A percentile compares a stretch with the other conserved stretches of the same genome.
Evolutionary conservation across 2,888 invertebrate genomes (phyloP).

Genomic region (Torymus tubicola): DNA sequence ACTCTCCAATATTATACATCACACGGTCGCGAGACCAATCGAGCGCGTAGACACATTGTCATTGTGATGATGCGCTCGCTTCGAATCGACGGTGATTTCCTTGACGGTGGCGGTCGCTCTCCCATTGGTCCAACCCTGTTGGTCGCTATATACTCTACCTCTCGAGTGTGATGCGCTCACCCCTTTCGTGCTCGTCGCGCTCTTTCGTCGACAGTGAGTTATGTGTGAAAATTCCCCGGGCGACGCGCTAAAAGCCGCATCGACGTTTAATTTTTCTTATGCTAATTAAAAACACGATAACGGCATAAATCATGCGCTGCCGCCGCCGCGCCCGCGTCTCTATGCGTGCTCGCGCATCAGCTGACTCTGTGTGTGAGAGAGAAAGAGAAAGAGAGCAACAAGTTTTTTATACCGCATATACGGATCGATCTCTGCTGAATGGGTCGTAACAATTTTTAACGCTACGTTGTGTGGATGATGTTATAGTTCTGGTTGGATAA

Average conservation of each 20-base stretch:
- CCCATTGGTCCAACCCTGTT: slow-evolving; percentile 18
- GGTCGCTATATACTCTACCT: neutral
- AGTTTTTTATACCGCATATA: slow-evolving; percentile 33
- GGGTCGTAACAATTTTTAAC: too few species aligned
- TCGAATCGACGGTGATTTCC: slow-evolving; percentile 49
- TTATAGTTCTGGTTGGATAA: too few species aligned
- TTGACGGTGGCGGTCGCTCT: slow-evolving; percentile 12
- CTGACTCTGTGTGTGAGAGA: neutral
- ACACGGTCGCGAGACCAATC: neutral
- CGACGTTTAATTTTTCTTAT: slow-evolving; percentile 56
- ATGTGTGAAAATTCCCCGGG: slow-evolving; percentile 58
- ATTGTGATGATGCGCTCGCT: slow-evolving; percentile 44
- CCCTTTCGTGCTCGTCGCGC: slow-evolving; percentile 21
- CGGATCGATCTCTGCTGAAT: too few species aligned
- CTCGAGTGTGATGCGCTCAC: slow-evolving; percentile 38
- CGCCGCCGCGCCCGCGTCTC: slow-evolving; percentile 36
- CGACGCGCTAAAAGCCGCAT: slow-evolving; percentile 47
- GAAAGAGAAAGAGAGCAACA: slow-evolving; percentile 21
- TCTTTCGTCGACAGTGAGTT: slow-evolving; percentile 49
- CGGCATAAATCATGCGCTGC: slow-evolving; percentile 44
- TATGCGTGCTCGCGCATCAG: slow-evolving; percentile 11
- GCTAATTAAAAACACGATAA: slow-evolving; percentile 58
- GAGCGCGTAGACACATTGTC: slow-evolving; percentile 27
- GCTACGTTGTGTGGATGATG: too few species aligned
- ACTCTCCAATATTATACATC: too few species aligned